Conservation (phyloP, 2,888 invertebrate species). For the Digitonthophagus gazella region DNA sequence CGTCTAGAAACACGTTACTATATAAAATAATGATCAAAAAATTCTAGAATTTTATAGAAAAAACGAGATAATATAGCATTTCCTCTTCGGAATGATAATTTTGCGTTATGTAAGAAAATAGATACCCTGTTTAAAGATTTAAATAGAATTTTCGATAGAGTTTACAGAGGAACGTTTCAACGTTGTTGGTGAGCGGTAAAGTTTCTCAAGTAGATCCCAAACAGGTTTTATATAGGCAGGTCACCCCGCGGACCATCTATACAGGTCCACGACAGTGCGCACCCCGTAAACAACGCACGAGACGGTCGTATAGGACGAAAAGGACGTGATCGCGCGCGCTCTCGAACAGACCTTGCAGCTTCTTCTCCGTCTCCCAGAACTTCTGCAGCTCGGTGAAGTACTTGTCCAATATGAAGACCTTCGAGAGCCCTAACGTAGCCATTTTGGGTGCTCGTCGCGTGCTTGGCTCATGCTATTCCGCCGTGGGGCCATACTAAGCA, state of each 20-base stretch:
- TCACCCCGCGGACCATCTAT: constrained; percentile 3
- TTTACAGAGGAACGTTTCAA: neutral
- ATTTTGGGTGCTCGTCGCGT: constrained; percentile 55
- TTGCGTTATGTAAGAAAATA: no score
- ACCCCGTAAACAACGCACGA: neutral
- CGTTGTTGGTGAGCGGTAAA: neutral
- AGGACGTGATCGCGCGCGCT: neutral
- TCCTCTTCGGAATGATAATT: no score
- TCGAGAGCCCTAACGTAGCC: constrained; percentile 95
- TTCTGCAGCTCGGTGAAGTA: constrained; percentile 95
- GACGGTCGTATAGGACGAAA: neutral
- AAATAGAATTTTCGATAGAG: no score
- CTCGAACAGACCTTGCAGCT: constrained; percentile 80
- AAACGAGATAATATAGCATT: no score
- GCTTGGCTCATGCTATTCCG: constrained; percentile 30
- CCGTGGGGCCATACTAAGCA: constrained; percentile 44
- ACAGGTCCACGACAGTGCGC: constrained; percentile 9
- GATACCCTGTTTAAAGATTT: no score
- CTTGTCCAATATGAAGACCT: constrained; percentile 97
- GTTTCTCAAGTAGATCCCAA: constrained; percentile 3
- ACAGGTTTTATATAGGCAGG: constrained; percentile 18
- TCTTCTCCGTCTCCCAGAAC: constrained; percentile 96
- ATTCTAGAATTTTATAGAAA: no score
- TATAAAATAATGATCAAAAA: no score
- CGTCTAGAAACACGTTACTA: no score